Evolutionary conservation across 2,113 vertebrate species (phyloP).

Genomic region (Oenanthe oenanthe): DNA sequence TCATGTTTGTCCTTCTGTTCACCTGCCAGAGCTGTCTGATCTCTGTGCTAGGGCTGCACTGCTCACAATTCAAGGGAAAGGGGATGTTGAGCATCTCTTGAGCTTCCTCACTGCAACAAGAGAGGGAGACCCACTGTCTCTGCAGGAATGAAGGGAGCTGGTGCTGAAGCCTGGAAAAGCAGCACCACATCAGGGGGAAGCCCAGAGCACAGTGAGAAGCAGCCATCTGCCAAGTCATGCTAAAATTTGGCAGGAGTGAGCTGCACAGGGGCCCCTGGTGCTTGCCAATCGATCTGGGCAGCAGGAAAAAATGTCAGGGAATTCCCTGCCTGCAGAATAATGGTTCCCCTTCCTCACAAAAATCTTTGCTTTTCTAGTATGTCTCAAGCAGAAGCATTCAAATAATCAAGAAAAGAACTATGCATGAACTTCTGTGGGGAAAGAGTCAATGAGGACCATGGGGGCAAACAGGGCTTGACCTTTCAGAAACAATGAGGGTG

Average conservation of each 20-base stretch:
- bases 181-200: not conserved
- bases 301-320: not conserved
- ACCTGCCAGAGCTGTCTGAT: not conserved
- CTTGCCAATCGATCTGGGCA: fast-evolving
- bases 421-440: not conserved
- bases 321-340: not conserved
- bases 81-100: not conserved
- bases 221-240: not conserved
- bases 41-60: fast-evolving
- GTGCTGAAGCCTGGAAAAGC: fast-evolving
- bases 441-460: fast-evolving
- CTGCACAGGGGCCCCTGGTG: not conserved
- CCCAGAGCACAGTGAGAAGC: not conserved
- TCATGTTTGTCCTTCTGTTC: not conserved
- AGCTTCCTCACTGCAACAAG: not conserved
- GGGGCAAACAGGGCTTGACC: not conserved
- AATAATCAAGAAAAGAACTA: not conserved
- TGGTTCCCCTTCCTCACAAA: not conserved
- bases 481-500: not conserved
- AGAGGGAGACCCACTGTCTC: fast-evolving
- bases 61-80: not conserved
- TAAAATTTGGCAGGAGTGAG: not conserved
- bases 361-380: not conserved
- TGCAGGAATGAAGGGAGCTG: not conserved
- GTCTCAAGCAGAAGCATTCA: not conserved